phyloP scores from a whole-genome alignment of 2,113 vertebrate genomes.

The Pachypanchax playfairii region DNA sequence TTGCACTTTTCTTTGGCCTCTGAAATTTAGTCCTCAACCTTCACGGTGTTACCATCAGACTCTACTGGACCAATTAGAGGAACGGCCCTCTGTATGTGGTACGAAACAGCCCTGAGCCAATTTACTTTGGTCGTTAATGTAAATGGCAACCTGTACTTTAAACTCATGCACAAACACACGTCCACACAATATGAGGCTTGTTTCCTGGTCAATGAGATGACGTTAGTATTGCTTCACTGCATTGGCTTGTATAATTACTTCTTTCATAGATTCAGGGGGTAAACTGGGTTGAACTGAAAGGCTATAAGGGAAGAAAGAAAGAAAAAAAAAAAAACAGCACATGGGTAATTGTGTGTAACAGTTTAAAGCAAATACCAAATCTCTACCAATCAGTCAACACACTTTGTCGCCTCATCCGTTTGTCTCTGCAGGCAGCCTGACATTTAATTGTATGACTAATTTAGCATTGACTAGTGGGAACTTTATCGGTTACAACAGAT shows the following conservation, averaged over 20 bases:
- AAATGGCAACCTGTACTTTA: constrained; percentile 40
- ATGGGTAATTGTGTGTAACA: constrained; percentile 60
- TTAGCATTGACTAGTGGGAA: constrained; percentile 32
- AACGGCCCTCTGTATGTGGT: constrained; percentile 28
- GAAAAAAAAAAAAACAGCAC: constrained; percentile 13
- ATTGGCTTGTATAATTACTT: constrained; percentile 48
- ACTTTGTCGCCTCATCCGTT: constrained; percentile 5
- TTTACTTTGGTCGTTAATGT: constrained; percentile 42
- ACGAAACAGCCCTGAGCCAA: constrained; percentile 46
- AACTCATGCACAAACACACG: constrained; percentile 13
- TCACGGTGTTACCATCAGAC: constrained; percentile 21
- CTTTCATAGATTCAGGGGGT: constrained; percentile 44
- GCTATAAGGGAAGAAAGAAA: constrained; percentile 34
- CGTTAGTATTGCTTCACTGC: constrained; percentile 55
- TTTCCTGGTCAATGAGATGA: constrained; percentile 57
- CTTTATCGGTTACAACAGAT: constrained; percentile 30
- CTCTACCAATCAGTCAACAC: constrained; percentile 34
- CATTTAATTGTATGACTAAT: constrained; percentile 49
- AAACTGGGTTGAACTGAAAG: constrained; percentile 37
- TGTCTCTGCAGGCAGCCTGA: constrained; percentile 35
- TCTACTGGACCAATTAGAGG: constrained; percentile 44
- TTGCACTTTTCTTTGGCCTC: constrained; percentile 6
- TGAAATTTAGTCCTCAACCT: constrained; percentile 24
- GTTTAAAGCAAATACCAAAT: constrained; percentile 35
- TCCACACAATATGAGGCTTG: constrained; percentile 23